A percentile compares a stretch with the other conserved stretches of the same genome.
Conservation (phyloP, 2,113 vertebrate genomes). For the Ciconia maguari region DNA sequence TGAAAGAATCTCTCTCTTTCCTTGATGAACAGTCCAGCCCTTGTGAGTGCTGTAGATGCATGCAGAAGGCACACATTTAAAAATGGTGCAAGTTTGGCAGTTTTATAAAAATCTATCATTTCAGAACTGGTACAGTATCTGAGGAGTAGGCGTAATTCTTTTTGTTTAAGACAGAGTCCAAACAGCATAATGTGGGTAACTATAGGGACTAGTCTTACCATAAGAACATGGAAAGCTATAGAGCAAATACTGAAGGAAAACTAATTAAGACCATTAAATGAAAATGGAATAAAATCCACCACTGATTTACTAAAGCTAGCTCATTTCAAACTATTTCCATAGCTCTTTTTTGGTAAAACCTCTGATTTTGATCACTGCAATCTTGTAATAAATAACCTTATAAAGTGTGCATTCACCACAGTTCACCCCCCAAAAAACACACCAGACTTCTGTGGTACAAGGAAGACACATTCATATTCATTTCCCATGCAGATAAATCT, state of each 20-base stretch:
- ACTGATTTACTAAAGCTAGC: neutral
- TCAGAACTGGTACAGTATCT: neutral
- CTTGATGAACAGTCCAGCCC: neutral
- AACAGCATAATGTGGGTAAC: neutral
- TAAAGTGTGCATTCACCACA: neutral
- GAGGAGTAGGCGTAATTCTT: neutral
- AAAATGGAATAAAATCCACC: neutral
- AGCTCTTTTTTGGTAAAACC: neutral
- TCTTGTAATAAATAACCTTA: neutral
- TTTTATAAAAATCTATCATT: neutral
- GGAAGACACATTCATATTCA: neutral
- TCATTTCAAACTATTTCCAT: neutral
- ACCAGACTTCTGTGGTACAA: neutral
- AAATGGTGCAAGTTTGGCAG: neutral
- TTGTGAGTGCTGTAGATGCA: neutral
- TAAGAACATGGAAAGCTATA: neutral
- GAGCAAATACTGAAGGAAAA: neutral
- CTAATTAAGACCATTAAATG: neutral
- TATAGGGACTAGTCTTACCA: neutral
- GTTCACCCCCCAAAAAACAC: fast-evolving
- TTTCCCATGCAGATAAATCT: neutral
- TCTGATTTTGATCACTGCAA: neutral
- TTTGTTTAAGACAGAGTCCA: neutral
- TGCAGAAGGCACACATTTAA: neutral
- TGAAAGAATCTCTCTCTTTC: neutral